These are phyloP conservation scores for Melospiza georgiana DNA, from an alignment of 2,113 vertebrate species.

Conservation along the genomic window DNA sequence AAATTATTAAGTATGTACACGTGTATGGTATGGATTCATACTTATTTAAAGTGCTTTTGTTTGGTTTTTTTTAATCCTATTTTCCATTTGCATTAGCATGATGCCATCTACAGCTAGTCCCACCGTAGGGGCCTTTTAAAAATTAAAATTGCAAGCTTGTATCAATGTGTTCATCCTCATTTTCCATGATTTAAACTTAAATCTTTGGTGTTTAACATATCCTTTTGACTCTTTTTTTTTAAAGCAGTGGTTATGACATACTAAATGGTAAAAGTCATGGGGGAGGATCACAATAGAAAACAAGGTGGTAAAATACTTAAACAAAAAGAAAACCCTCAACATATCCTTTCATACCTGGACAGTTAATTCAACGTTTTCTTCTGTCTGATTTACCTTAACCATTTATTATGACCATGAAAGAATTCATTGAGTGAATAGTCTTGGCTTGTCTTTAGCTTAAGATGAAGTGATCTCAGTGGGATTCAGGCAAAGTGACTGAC, in stretches of 20 bases:
- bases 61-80: not conserved
- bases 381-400: not conserved
- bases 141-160: slow-evolving; percentile 72
- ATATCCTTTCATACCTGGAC: not conserved
- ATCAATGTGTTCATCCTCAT: slow-evolving; percentile 69
- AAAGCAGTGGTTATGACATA: not conserved
- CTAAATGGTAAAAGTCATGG: not conserved
- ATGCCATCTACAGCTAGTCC: slow-evolving; percentile 69
- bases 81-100: slow-evolving; percentile 73
- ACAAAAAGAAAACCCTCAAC: not conserved
- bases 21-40: slow-evolving; percentile 68
- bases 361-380: not conserved
- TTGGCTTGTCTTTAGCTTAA: not conserved
- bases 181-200: slow-evolving; percentile 62
- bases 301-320: not conserved
- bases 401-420: not conserved
- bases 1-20: slow-evolving; percentile 18
- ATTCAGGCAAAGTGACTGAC: not conserved
- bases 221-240: not conserved
- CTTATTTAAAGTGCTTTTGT: slow-evolving; percentile 61
- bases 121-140: slow-evolving; percentile 64
- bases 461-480: not conserved
- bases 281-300: not conserved
- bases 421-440: not conserved
- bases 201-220: slow-evolving; percentile 26